Evolutionary conservation across 2,888 invertebrate genomes (phyloP).

Genomic region (Biston betularia): DNA sequence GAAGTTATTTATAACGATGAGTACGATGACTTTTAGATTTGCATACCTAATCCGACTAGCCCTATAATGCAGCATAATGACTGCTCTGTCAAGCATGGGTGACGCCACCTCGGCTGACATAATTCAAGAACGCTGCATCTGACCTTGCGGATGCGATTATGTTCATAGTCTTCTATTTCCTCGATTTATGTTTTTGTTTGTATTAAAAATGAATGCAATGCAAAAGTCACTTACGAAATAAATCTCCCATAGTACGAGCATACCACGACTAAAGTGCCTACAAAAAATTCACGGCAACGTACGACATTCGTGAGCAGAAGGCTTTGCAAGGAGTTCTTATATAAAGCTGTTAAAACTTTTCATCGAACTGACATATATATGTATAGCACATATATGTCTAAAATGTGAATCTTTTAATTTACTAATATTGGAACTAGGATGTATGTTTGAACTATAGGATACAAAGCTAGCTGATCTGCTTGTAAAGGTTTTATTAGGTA

Average conservation of each 20-base stretch:
- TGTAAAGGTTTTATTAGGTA: constrained; percentile 7
- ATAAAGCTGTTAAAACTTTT: neutral
- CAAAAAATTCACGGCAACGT: constrained; percentile 29
- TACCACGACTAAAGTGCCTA: constrained; percentile 22
- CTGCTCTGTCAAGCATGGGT: constrained; percentile 59
- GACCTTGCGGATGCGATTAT: constrained; percentile 61
- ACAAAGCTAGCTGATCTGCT: neutral
- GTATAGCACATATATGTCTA: too few relatives aligned
- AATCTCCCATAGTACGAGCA: neutral
- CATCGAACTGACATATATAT: too few relatives aligned
- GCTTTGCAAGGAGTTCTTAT: neutral
- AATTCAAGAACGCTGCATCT: constrained; percentile 49
- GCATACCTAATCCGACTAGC: neutral
- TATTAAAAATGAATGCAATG: constrained; percentile 9
- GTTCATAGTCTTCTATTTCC: constrained; percentile 54
- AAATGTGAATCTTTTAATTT: too few relatives aligned
- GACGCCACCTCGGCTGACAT: constrained; percentile 47
- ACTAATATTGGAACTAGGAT: neutral
- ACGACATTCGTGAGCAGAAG: neutral
- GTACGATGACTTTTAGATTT: neutral
- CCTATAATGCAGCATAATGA: constrained; percentile 50
- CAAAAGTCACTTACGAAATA: neutral
- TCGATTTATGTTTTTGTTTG: constrained; percentile 46
- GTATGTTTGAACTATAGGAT: neutral
- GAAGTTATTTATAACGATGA: neutral